phyloP scores from a whole-genome alignment of 2,797 vertebrate genomes.

The Enteromius afrohamiltoni region DNA sequence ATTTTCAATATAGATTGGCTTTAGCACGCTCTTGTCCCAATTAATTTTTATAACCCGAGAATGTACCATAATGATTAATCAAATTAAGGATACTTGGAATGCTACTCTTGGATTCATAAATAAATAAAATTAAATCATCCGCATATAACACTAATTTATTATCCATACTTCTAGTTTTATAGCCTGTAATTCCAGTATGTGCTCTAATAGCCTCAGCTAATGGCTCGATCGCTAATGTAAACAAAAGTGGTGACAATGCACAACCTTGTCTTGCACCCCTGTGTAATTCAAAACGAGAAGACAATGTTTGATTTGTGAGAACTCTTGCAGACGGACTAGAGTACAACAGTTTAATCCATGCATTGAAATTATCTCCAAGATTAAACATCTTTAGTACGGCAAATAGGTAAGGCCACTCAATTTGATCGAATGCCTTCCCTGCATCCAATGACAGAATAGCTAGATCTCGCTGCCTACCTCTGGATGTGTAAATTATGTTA shows the following conservation, averaged over 20 bases:
- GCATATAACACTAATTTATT: not conserved
- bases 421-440: constrained; percentile 30
- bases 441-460: constrained; percentile 15
- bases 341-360: too few species aligned
- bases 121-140: not conserved
- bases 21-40: not conserved
- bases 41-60: constrained; percentile 24
- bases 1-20: not conserved
- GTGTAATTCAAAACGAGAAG: constrained; percentile 1
- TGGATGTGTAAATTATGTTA: constrained; percentile 22
- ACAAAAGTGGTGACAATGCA: not conserved
- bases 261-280: constrained; percentile 7
- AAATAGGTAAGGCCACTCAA: constrained; percentile 24
- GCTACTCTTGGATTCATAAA: not conserved
- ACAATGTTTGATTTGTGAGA: constrained; percentile 19
- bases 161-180: not conserved
- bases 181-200: not conserved
- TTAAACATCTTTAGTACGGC: constrained; percentile 16
- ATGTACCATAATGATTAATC: constrained; percentile 4
- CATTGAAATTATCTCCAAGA: not conserved
- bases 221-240: not conserved
- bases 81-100: constrained; percentile 2
- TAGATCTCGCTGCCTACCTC: not conserved
- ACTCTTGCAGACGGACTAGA: not conserved
- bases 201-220: constrained; percentile 1